Conservation (phyloP, 2,888 invertebrate genomes). For the Eristalis intricaria region DNA sequence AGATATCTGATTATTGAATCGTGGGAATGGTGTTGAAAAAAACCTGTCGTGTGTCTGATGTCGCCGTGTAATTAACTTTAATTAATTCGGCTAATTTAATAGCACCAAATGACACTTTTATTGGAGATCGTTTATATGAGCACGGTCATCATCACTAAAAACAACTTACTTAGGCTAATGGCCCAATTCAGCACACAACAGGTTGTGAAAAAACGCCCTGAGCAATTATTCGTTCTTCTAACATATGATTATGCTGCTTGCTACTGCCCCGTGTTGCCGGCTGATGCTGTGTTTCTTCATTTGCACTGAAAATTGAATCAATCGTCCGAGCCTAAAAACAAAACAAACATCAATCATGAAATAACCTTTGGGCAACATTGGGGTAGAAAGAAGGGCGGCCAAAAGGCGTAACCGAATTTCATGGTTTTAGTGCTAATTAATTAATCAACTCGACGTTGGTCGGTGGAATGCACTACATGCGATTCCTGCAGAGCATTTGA, state of each 20-base stretch:
- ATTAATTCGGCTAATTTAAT: slow-evolving; percentile 61
- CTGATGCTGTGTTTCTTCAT: slow-evolving; percentile 34
- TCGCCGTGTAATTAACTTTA: slow-evolving; percentile 54
- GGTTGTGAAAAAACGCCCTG: slow-evolving; percentile 36
- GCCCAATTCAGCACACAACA: slow-evolving; percentile 43
- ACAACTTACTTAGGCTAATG: slow-evolving; percentile 50
- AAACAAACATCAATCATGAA: slow-evolving; percentile 51
- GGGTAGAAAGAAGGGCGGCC: slow-evolving; percentile 43
- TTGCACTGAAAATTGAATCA: slow-evolving; percentile 35
- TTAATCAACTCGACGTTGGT: slow-evolving; percentile 53
- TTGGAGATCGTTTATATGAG: slow-evolving; percentile 51
- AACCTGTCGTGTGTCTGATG: slow-evolving; percentile 61
- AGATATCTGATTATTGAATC: slow-evolving; percentile 51
- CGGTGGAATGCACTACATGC: slow-evolving; percentile 28
- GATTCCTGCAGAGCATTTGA: slow-evolving; percentile 37
- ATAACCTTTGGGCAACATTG: slow-evolving; percentile 11
- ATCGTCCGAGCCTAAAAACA: slow-evolving; percentile 23
- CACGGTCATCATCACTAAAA: slow-evolving; percentile 35
- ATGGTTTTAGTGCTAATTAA: slow-evolving; percentile 56
- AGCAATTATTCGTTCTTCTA: slow-evolving; percentile 14
- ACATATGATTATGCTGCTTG: slow-evolving; percentile 6
- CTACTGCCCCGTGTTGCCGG: background rate
- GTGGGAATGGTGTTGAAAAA: slow-evolving; percentile 61
- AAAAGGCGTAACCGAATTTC: slow-evolving; percentile 53
- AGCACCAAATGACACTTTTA: slow-evolving; percentile 56